Evolutionary conservation across 2,797 vertebrate species (phyloP), one percentile per base, ranked within the genome.

Genomic region (Otolemur crassicaudatus): DNA sequence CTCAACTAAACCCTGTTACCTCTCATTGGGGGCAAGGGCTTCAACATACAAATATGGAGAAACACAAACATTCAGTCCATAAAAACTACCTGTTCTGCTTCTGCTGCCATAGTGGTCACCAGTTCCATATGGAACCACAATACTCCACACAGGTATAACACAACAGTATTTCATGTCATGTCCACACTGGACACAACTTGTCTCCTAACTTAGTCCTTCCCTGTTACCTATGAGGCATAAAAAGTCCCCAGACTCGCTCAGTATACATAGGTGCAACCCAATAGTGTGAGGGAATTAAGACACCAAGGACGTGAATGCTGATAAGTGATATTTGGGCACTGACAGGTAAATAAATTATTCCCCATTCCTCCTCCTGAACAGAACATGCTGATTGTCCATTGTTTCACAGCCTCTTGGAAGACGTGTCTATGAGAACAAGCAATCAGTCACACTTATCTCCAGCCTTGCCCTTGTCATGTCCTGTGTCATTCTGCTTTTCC

Each of bases 391-490:
- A 16, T 1, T 12, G 20, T 3, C 20, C 0, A 20, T 2, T 6
- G 0, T 6, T 29, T 31, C 1, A 0, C 20, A 8, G 56, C 40
- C 73, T 43, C 75, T 12, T 11, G 7, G 14, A 40, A 85, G 56
- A n/a, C 0, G 3, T 19, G 3, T 22, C 27, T 3, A 0, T 1
- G 37, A 60, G 53, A 58, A 12, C 3, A 3, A 0, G 23, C 0
- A 2, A 7, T 9, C 40, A 2, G 40, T 3, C 67, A 12, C 20
- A 1, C 29, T 12, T 2, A 0, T 7, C 82, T 53, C 34, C 23
- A 3, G 53, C 3, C 11, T 37, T 14, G 13, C 14, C 22, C 34
- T 76, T 40, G 31, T 7, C 29, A 0, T 4, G 10, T 14, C 60
- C 60, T 12, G 11, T 2, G 83, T 65, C 43, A 0, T 40, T 17